A percentile compares a stretch with the other conserved stretches of the same genome.
phyloP scores from a whole-genome alignment of 1,140 invertebrate species.

The roundworm (Caenorhabditis elegans) region DNA sequence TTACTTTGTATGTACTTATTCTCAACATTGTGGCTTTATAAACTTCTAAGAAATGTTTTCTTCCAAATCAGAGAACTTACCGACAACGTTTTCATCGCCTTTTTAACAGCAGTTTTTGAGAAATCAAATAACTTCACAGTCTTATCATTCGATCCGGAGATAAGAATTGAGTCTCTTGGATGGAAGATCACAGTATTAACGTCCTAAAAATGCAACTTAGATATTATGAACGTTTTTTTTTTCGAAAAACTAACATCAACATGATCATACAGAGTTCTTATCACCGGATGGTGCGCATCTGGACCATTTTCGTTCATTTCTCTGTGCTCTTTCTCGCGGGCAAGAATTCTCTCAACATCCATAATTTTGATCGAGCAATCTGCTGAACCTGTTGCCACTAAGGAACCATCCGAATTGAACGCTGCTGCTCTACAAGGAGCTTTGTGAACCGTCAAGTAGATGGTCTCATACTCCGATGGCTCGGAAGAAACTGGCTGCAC shows the following conservation, averaged over 20 bases:
- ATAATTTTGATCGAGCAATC: conserved; percentile 97
- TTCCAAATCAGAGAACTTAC: too few species aligned
- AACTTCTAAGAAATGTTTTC: too few species aligned
- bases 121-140: conserved; percentile 96
- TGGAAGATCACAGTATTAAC: conserved; percentile 95
- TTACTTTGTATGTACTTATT: too few species aligned
- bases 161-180: conserved; percentile 81
- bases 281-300: conserved; percentile 81
- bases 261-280: conserved; percentile 96
- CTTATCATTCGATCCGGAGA: conserved; percentile 88
- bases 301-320: conserved; percentile 71
- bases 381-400: conserved; percentile 95
- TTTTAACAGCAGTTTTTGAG: conserved; percentile 94
- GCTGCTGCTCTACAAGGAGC: conserved; percentile 89
- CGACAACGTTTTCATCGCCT: conserved; percentile 78
- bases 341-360: conserved; percentile 95
- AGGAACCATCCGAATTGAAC: conserved; percentile 86
- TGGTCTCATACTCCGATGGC: conserved; percentile 92
- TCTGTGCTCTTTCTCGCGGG: conserved; percentile 67
- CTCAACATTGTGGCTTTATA: too few species aligned
- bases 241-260: conserved; percentile 72
- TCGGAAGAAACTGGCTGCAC: conserved; percentile 76
- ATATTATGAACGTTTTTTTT: background rate
- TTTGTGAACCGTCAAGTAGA: conserved; percentile 97
- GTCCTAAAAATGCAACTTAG: conserved; percentile 71